Base-by-base conservation (phyloP, 2,113 vertebrate genomes). In the Maccullochella peelii region DNA sequence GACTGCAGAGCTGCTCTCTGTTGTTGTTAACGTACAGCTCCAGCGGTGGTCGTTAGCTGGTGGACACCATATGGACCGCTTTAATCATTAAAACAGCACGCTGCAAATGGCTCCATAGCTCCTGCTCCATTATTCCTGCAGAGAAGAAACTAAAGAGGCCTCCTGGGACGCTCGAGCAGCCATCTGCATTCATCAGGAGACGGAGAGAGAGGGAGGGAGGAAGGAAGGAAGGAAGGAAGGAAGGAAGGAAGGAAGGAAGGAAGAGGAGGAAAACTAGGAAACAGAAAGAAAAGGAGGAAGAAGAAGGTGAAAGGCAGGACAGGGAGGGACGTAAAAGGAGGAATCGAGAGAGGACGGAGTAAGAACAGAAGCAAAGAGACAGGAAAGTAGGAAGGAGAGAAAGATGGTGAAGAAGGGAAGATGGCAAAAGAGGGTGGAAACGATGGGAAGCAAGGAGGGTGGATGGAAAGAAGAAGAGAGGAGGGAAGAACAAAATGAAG, bases 131-230 rank as follows among this genome's bases (percentile, higher is more conserved):
- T 73, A 82, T 50, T 70, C 63, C 82, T 74, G 49, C 65, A 57
- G 74, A 55, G 65, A 12, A 38, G 55, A 69, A 78, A 61, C 1
- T 52, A 61, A 74, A 82, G 69, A 57, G 66, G 36, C 70, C 77
- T 85, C 71, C 65, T 15, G 70, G 52, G 79, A 75, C 33, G 23
- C 6, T 10, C 6, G 8, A 33, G 61, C 55, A 63, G 27, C 52
- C 68, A 63, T 77, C 73, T 73, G 82, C 68, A 71, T 71, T 61
- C 68, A 71, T 42, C 50, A 78, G 73, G 55, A 57, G 68, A 50
- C 38, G 57, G 68, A 36, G 49, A 47, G 54, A 33, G 77, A 25
- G 10, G 52, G 44, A 62, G 40, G 14, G 44, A 47, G 44, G 44
- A 47, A 47, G 3, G n/a, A n/a, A 38, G 38, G 38, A 38, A 38